Conservation (phyloP, 92 coral and sea anemone genomes). For the Phenganax subtilis region DNA sequence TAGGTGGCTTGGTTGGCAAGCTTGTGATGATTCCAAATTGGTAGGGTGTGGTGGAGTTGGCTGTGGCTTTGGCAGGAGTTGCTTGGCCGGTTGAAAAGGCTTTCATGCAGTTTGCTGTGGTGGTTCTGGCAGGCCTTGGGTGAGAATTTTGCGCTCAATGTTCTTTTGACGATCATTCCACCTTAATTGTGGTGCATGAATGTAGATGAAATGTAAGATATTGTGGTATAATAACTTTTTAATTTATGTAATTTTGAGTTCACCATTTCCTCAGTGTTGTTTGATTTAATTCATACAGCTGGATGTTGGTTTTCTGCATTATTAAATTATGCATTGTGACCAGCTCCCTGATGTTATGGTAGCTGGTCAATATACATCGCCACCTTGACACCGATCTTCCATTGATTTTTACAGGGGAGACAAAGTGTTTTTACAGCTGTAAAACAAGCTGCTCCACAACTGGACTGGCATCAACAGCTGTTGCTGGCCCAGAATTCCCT, state of each 20-base stretch:
- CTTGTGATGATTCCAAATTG: not conserved
- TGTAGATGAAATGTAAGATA: not conserved
- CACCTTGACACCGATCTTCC: slow-evolving; percentile 23
- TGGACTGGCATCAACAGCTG: slow-evolving; percentile 44
- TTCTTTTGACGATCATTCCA: slow-evolving; percentile 27
- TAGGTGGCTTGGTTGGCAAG: slow-evolving; percentile 24
- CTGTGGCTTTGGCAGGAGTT: slow-evolving; percentile 41
- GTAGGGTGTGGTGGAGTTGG: slow-evolving; percentile 30
- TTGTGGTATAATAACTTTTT: not conserved
- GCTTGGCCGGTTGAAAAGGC: slow-evolving; percentile 38
- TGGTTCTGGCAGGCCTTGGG: slow-evolving; percentile 23
- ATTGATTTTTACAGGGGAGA: slow-evolving; percentile 10
- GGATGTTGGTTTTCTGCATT: slow-evolving; percentile 13
- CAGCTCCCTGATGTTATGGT: slow-evolving; percentile 32
- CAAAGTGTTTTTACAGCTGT: slow-evolving; percentile 19
- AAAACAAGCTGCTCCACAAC: slow-evolving; percentile 43
- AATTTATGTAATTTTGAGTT: not conserved
- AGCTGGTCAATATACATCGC: slow-evolving; percentile 12
- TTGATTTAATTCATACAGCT: slow-evolving; percentile 19
- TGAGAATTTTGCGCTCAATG: slow-evolving; percentile 7
- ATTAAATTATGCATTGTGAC: slow-evolving; percentile 18
- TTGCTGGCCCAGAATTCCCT: slow-evolving; percentile 43
- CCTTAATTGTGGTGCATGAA: not conserved
- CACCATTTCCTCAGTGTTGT: slow-evolving; percentile 32
- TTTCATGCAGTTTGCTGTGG: slow-evolving; percentile 15